Evolutionary conservation across 2,888 invertebrate species (phyloP).

Genomic region (Nephrotoma guestfalica): DNA sequence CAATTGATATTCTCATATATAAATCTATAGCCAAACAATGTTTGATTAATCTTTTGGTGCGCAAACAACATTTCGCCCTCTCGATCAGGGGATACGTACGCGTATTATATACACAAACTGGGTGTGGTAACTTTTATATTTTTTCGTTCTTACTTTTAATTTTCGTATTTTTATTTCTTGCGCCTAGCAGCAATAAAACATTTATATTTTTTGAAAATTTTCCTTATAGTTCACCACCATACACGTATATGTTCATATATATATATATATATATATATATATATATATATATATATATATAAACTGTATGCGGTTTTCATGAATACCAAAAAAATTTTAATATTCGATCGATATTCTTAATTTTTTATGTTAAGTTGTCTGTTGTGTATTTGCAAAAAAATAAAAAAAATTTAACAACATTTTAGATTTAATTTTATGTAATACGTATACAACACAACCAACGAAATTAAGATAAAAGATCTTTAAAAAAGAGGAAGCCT

Average conservation of each 20-base stretch:
- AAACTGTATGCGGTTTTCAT: not conserved
- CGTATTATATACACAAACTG: not conserved
- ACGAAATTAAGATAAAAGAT: not conserved
- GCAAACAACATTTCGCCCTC: not conserved
- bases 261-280: too few relatives aligned
- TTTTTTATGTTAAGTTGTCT: not conserved
- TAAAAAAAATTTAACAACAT: not conserved
- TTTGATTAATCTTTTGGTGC: not conserved
- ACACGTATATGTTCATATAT: not conserved
- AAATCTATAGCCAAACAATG: not conserved
- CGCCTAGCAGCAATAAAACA: conserved; percentile 2
- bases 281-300: too few relatives aligned
- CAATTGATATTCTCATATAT: not conserved
- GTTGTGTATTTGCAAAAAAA: not conserved
- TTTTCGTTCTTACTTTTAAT: not conserved
- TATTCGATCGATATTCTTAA: not conserved
- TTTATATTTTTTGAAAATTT: not conserved
- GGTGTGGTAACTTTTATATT: not conserved
- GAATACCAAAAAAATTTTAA: not conserved
- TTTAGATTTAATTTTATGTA: not conserved
- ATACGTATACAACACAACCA: not conserved
- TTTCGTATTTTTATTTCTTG: not conserved
- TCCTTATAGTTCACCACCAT: not conserved
- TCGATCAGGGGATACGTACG: not conserved
- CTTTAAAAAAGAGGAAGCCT: conserved; percentile 7